These are phyloP conservation scores for Sebastes itinus DNA, from an alignment of 2,797 vertebrate genomes.

Conservation along the genomic window DNA sequence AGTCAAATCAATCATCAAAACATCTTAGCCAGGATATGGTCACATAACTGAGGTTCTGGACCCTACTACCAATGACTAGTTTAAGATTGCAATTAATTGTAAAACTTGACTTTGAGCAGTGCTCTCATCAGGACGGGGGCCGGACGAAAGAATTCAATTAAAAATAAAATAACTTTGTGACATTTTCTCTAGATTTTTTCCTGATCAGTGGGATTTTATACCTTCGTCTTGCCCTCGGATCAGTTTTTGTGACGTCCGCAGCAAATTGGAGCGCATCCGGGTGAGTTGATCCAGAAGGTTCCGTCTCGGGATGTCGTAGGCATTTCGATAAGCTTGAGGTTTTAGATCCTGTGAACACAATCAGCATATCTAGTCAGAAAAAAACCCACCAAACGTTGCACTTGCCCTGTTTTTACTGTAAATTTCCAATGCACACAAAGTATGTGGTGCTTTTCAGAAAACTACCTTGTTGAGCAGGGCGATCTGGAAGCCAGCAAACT, in stretches of 20 bases:
- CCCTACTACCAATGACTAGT: background rate
- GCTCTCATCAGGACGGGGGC: background rate
- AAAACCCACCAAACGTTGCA: background rate
- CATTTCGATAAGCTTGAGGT: slow-evolving; percentile 95
- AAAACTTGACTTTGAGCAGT: background rate
- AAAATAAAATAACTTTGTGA: background rate
- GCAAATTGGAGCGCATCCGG: slow-evolving; percentile 95
- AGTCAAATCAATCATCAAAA: too few species aligned
- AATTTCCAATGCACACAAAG: background rate
- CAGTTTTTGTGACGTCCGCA: slow-evolving; percentile 90
- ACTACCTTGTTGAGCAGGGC: slow-evolving; percentile 94
- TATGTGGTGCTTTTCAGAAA: background rate
- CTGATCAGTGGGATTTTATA: slow-evolving; percentile 34
- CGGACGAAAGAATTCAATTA: background rate
- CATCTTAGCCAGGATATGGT: too few species aligned
- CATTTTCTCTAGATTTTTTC: background rate
- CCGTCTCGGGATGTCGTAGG: slow-evolving; percentile 95
- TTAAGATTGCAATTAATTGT: background rate
- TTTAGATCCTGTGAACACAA: slow-evolving; percentile 89
- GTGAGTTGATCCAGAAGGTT: slow-evolving; percentile 96
- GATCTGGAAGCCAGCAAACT: slow-evolving; percentile 95
- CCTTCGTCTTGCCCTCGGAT: slow-evolving; percentile 97
- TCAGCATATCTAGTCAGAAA: background rate
- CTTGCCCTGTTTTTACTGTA: background rate
- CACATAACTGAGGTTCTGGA: too few species aligned